Percentiles rank a stretch among this genome's conserved stretches.
These are phyloP conservation scores for Valencia hispanica DNA, from an alignment of 2,797 vertebrate genomes.

Conservation along the genomic window DNA sequence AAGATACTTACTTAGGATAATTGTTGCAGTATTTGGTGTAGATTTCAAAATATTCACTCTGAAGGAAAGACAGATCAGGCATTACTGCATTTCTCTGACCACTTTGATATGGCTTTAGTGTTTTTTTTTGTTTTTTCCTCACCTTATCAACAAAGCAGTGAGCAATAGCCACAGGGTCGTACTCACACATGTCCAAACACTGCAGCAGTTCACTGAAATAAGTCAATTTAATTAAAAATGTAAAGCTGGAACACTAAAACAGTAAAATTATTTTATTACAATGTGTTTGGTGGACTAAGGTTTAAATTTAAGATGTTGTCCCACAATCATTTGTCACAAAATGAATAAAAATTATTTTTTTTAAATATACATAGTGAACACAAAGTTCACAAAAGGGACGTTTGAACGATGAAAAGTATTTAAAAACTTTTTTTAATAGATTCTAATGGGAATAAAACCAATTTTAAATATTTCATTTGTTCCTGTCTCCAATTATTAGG, in stretches of 20 bases:
- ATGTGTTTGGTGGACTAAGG: neutral
- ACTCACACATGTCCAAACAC: conserved; percentile 91
- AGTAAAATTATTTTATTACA: neutral
- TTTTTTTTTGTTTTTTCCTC: conserved; percentile 39
- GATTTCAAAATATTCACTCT: conserved; percentile 97
- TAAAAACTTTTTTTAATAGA: neutral
- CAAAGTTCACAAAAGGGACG: neutral
- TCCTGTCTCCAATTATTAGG: neutral
- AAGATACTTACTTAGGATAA: conserved; percentile 92
- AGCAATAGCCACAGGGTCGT: conserved; percentile 92
- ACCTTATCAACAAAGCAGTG: conserved; percentile 95
- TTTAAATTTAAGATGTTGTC: neutral
- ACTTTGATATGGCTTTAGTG: neutral
- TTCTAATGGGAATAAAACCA: neutral
- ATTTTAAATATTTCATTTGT: neutral
- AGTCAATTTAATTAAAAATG: neutral
- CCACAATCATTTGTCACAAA: neutral
- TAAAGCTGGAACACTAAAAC: neutral
- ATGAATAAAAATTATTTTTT: neutral
- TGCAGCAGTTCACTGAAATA: conserved; percentile 89
- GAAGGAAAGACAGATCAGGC: conserved; percentile 45
- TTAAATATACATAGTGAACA: neutral
- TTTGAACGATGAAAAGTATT: neutral
- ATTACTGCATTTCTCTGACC: neutral
- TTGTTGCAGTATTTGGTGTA: conserved; percentile 99